phyloP scores from a whole-genome alignment of 2,113 vertebrate species.

The Dicentrarchus labrax region DNA sequence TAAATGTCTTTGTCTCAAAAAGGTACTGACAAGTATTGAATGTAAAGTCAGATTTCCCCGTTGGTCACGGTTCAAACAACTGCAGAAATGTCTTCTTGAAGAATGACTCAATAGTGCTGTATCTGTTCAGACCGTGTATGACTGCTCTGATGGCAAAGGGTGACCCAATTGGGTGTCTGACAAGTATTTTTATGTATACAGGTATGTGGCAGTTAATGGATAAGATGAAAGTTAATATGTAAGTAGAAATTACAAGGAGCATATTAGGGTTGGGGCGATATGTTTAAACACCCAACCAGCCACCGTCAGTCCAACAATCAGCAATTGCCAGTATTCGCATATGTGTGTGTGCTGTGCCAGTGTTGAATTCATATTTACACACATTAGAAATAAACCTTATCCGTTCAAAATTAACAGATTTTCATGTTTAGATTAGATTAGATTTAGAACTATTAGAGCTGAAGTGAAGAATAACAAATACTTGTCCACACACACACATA shows the following conservation, averaged over 20 bases:
- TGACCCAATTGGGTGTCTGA: neutral
- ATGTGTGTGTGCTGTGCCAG: too few relatives aligned
- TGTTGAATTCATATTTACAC: too few relatives aligned
- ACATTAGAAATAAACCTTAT: neutral
- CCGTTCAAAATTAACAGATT: neutral
- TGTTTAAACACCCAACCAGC: neutral
- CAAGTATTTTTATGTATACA: neutral
- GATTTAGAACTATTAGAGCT: neutral
- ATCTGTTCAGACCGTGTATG: neutral
- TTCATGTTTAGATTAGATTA: neutral
- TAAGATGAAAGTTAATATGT: neutral
- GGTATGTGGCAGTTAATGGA: neutral
- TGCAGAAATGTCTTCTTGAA: neutral
- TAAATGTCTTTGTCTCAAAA: neutral
- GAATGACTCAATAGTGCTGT: neutral
- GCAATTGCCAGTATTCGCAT: too few relatives aligned
- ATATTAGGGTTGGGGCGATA: neutral
- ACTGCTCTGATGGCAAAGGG: neutral
- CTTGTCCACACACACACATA: neutral
- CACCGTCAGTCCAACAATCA: too few relatives aligned
- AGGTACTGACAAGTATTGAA: neutral
- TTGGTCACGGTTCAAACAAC: neutral
- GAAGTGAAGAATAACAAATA: neutral
- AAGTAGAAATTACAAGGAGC: neutral
- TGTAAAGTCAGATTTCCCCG: neutral